Evolutionary conservation across 2,888 invertebrate species (phyloP).

Genomic region (Chydorus sphaericus): DNA sequence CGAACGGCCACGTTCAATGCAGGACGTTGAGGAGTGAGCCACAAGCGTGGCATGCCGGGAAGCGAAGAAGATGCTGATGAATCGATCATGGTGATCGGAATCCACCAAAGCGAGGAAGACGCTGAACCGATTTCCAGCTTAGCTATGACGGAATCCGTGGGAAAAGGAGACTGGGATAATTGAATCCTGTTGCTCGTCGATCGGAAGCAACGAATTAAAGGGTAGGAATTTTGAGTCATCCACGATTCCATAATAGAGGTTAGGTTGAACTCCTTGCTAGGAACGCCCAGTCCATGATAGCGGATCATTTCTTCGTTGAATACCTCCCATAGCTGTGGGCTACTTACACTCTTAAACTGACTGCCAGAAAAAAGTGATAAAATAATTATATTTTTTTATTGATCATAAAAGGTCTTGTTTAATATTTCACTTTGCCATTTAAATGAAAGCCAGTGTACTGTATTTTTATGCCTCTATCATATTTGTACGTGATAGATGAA

Average conservation of each 20-base stretch:
- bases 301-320: background rate
- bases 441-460: too few species aligned
- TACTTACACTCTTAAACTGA: background rate
- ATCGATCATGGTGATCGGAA: background rate
- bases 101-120: background rate
- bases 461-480: too few species aligned
- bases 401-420: too few species aligned
- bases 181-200: background rate
- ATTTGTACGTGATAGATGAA: too few species aligned
- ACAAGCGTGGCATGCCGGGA: background rate
- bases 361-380: too few species aligned
- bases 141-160: background rate
- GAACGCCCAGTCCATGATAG: background rate
- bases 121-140: background rate
- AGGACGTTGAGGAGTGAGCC: background rate
- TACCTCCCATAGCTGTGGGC: background rate
- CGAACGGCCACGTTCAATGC: background rate
- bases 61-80: background rate
- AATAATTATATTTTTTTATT: too few species aligned
- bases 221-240: background rate
- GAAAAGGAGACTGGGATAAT: background rate
- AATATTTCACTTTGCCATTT: too few species aligned
- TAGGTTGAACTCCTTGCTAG: background rate
- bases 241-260: background rate
- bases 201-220: background rate